These are phyloP conservation scores for Stegostoma tigrinum DNA, from an alignment of 2,113 vertebrate species.

Conservation along the genomic window DNA sequence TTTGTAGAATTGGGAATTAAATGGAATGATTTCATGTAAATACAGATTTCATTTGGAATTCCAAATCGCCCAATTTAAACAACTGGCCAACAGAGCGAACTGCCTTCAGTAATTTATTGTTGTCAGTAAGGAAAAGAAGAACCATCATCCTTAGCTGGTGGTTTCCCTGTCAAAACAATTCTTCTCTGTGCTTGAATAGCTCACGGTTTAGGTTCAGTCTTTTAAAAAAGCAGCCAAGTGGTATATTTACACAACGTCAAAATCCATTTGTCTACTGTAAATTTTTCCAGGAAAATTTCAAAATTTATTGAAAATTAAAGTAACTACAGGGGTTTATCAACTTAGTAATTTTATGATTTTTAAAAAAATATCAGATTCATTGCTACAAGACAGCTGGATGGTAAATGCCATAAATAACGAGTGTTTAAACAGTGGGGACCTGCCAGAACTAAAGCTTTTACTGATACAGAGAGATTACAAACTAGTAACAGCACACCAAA, in stretches of 20 bases:
- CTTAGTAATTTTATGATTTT: not conserved
- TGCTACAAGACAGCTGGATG: not conserved
- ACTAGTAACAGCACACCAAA: not conserved
- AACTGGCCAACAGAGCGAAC: not conserved
- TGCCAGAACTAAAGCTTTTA: too few relatives aligned
- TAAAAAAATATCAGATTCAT: not conserved
- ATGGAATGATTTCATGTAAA: not conserved
- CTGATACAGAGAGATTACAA: not conserved
- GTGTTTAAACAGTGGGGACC: not conserved
- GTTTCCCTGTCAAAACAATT: not conserved
- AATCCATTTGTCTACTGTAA: not conserved
- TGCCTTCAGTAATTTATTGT: not conserved
- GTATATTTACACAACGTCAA: not conserved
- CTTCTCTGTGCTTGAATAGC: not conserved
- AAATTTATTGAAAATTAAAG: not conserved
- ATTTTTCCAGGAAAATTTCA: not conserved
- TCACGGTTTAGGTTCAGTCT: not conserved
- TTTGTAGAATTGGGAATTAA: not conserved
- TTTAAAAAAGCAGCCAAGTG: conserved; percentile 5
- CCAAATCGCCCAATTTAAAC: not conserved
- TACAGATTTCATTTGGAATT: not conserved
- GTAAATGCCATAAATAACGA: not conserved
- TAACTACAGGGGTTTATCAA: not conserved
- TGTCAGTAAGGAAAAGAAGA: too few relatives aligned
- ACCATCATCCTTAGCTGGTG: not conserved